phyloP scores from a whole-genome alignment of 2,797 vertebrate species.

The Pipistrellus kuhlii region DNA sequence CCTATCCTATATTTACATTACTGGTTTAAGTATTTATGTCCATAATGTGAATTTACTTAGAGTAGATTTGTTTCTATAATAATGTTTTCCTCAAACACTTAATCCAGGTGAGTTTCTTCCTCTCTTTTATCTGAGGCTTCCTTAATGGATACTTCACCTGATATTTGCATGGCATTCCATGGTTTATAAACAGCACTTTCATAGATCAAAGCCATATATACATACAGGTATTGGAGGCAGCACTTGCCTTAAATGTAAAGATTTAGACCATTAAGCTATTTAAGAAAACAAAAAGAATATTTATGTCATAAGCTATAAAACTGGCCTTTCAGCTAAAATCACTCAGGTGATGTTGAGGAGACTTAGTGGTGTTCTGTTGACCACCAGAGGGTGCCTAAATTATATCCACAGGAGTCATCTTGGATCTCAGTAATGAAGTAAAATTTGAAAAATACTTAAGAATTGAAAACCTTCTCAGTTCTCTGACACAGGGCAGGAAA shows the following conservation, averaged over 20 bases:
- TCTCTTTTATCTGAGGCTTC: background rate
- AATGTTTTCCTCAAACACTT: conserved; percentile 48
- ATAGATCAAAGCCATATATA: background rate
- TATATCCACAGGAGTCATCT: conserved; percentile 29
- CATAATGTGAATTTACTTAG: conserved; percentile 54
- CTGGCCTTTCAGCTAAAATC: conserved; percentile 44
- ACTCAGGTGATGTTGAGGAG: conserved; percentile 54
- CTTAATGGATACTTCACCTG: background rate
- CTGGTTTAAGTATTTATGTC: conserved; percentile 45
- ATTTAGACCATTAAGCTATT: conserved; percentile 29
- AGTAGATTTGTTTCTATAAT: conserved; percentile 35
- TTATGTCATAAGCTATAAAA: conserved; percentile 50
- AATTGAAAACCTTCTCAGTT: conserved; percentile 51
- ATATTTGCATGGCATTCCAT: background rate
- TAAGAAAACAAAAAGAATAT: background rate
- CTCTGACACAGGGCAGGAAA: background rate
- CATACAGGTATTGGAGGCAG: background rate
- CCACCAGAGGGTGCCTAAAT: conserved; percentile 73
- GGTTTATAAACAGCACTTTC: conserved; percentile 47
- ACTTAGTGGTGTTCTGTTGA: background rate
- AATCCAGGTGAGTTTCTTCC: background rate
- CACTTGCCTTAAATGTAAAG: conserved; percentile 35
- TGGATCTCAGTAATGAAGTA: conserved; percentile 62
- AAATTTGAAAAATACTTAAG: conserved; percentile 58
- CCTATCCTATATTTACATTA: conserved; percentile 34